These are phyloP conservation scores for Esox lucius DNA, from an alignment of 2,797 vertebrate genomes.

Conservation along the genomic window DNA sequence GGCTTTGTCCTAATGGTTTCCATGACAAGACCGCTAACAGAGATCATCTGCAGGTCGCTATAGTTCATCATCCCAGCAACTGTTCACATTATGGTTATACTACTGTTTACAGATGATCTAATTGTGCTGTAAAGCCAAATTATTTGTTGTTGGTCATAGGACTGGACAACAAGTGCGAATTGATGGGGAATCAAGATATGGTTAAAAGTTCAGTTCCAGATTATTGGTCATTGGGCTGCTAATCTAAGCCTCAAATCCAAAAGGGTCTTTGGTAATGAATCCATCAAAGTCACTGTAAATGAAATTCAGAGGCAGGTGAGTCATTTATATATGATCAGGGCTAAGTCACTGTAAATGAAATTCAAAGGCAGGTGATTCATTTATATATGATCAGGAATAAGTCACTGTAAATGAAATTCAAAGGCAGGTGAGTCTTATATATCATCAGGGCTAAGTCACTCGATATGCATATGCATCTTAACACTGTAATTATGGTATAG, in stretches of 20 bases:
- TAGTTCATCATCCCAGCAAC: constrained; percentile 25
- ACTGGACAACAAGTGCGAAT: background rate
- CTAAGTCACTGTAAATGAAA: background rate
- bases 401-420: background rate
- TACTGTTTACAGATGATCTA: constrained; percentile 6
- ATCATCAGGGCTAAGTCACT: background rate
- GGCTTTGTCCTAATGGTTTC: background rate
- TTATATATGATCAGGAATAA: background rate
- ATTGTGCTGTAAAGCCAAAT: background rate
- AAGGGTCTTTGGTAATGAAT: no score
- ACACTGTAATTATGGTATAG: background rate
- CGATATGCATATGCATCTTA: background rate
- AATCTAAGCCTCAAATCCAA: background rate
- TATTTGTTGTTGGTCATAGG: background rate
- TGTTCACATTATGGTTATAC: constrained; percentile 30
- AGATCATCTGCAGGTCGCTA: constrained; percentile 25
- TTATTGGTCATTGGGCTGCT: background rate
- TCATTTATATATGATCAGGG: background rate
- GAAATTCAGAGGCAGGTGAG: background rate
- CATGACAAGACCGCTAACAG: background rate
- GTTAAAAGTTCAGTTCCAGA: constrained; percentile 27
- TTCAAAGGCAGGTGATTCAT: background rate
- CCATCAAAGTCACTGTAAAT: background rate
- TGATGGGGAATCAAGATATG: background rate
- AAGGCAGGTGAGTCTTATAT: background rate